Evolutionary conservation across 2,888 invertebrate species (phyloP).

Genomic region (Psylliodes chrysocephalus): DNA sequence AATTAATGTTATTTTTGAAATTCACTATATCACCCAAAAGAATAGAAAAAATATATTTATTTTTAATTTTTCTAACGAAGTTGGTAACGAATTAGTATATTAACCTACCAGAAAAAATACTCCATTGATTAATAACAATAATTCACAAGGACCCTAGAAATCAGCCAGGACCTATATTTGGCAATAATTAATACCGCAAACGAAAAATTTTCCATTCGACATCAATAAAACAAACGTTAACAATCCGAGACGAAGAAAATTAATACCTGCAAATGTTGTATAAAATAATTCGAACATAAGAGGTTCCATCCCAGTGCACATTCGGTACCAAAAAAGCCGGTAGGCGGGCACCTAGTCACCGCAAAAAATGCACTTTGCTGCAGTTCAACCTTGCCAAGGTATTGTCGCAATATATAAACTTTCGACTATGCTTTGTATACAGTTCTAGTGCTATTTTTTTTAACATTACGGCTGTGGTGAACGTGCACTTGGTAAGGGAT

Average conservation of each 20-base stretch:
- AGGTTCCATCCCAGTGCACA: conserved; percentile 47
- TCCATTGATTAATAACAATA: too few relatives aligned
- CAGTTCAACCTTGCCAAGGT: conserved; percentile 53
- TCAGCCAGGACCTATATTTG: too few relatives aligned
- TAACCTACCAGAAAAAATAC: too few relatives aligned
- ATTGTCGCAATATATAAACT: conserved; percentile 55
- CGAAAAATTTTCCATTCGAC: too few relatives aligned
- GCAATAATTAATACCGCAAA: too few relatives aligned
- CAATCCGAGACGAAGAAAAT: conserved; percentile 17
- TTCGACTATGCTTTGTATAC: conserved; percentile 56
- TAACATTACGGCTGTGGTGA: conserved; percentile 53
- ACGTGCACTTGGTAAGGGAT: conserved; percentile 53
- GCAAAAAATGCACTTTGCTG: conserved; percentile 48
- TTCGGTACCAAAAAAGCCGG: conserved; percentile 50
- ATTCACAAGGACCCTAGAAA: too few relatives aligned
- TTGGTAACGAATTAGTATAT: too few relatives aligned
- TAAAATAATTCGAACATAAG: conserved; percentile 25
- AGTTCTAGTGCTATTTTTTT: conserved; percentile 48
- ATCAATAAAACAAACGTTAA: too few relatives aligned
- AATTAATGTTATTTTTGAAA: too few relatives aligned
- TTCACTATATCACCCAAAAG: too few relatives aligned
- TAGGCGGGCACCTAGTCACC: conserved; percentile 38
- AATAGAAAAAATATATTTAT: too few relatives aligned
- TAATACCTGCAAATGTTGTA: conserved; percentile 13
- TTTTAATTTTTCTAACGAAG: too few relatives aligned